Base-by-base conservation (phyloP, 2,113 vertebrate genomes). In the Grammomys surdaster region DNA sequence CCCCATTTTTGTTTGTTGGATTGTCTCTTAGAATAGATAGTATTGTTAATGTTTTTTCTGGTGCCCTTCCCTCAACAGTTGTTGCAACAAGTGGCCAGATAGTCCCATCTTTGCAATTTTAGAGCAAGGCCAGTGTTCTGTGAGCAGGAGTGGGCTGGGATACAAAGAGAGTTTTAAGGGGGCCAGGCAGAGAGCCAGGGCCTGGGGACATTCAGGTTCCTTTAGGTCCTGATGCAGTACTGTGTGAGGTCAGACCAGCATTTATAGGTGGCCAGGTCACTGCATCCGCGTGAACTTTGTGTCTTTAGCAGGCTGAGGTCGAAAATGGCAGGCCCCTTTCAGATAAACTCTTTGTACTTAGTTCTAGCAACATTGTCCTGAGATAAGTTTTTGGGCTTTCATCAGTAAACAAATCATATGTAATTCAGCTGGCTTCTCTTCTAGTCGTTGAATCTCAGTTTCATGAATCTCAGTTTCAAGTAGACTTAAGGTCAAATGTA, bases 321-420 rank as follows among this genome's bases (percentile, higher is more conserved):
- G 67, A 91, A 94, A 87, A 82, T 94, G 84, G 63, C 80, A 88
- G 90, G 56, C n/a, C 93, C 40, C 48, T 94, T 95, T 40, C 69
- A 77, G 73, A 93, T 93, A 96, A 91, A 88, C 95, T 89, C 46
- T 63, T 94, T 0, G 0, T 75, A 2, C 89, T 95, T 88, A 93
- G 73, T 97, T 96, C 90, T 88, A 90, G 89, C 94, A 97, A 95
- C 89, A 81, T 88, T 95, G 70, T 76, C 75, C 75, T 69, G 48
- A 97, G 95, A 94, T 95, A 92, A 95, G 88, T 95, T 65, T 89
- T 88, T 96, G 51, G 60, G 63, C 58, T 97, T 97, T 96, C 43
- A 63, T 96, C 40, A 75, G 80, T 92, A 96, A 97, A 94, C n/a
- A 94, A 92, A 94, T 90, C 48, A 91, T 94, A 51, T 89, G 16